Evolutionary conservation across 1,140 invertebrate genomes (phyloP).

Genomic region (Camponotus floridanus): DNA sequence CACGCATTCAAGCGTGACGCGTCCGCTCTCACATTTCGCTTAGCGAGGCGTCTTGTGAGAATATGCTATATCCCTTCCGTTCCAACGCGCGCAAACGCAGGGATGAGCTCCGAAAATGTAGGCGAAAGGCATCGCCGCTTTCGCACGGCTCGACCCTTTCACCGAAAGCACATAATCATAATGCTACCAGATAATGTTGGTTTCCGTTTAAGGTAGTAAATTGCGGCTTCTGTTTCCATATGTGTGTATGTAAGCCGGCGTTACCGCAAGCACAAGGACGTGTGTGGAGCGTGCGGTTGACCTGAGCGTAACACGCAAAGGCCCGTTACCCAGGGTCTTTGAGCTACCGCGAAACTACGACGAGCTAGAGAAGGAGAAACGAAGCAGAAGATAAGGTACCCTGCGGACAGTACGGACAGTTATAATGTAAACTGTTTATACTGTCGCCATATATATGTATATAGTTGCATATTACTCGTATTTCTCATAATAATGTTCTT

Average conservation of each 20-base stretch:
- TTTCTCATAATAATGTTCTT: neutral
- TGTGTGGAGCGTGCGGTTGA: constrained; percentile 42
- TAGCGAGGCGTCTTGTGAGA: constrained; percentile 22
- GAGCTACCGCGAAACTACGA: constrained; percentile 53
- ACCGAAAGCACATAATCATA: constrained; percentile 42
- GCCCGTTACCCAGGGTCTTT: constrained; percentile 36
- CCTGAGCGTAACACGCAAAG: constrained; percentile 49
- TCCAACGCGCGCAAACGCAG: too few relatives aligned
- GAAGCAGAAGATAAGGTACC: constrained; percentile 21
- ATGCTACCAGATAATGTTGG: constrained; percentile 32
- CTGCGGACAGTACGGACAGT: constrained; percentile 22
- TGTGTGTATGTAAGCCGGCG: constrained; percentile 36
- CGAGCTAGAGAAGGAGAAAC: neutral
- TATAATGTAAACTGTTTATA: constrained; percentile 43
- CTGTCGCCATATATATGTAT: neutral
- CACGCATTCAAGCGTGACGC: constrained; percentile 7
- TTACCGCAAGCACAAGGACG: constrained; percentile 55
- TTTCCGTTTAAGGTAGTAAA: constrained; percentile 57
- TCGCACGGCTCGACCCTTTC: neutral
- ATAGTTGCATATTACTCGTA: constrained; percentile 25
- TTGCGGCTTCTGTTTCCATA: constrained; percentile 55
- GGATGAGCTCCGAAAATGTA: neutral
- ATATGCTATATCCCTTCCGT: constrained; percentile 17
- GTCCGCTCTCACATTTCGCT: constrained; percentile 20
- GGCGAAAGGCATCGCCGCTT: neutral